phyloP scores from a whole-genome alignment of 1,140 invertebrate genomes.

The Homalodisca vitripennis region DNA sequence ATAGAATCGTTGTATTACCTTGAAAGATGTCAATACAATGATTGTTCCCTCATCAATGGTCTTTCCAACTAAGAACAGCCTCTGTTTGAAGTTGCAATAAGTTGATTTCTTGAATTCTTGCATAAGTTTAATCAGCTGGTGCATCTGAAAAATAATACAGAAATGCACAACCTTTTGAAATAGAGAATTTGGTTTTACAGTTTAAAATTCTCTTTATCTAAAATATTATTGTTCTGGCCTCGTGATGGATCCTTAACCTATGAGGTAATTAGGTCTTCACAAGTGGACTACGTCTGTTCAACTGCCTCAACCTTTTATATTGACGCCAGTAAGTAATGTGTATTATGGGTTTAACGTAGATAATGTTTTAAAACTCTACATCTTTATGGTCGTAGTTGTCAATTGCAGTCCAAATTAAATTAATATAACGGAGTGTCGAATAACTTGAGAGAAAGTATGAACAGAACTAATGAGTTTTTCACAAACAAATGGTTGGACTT shows the following conservation, averaged over 20 bases:
- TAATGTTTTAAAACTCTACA: too few species aligned
- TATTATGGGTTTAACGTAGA: too few species aligned
- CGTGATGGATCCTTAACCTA: background rate
- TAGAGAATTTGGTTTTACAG: background rate
- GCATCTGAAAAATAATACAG: background rate
- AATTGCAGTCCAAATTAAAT: too few species aligned
- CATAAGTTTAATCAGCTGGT: constrained; percentile 16
- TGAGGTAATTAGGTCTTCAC: background rate
- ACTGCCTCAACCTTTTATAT: background rate
- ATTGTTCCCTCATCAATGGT: background rate
- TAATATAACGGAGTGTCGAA: too few species aligned
- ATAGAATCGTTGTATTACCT: too few species aligned
- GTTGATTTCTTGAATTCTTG: constrained; percentile 3
- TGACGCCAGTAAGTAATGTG: background rate
- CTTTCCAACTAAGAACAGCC: background rate
- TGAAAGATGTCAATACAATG: constrained; percentile 3
- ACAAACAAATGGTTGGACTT: too few species aligned
- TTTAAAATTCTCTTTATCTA: background rate
- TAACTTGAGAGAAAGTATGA: too few species aligned
- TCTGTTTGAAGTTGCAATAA: constrained; percentile 19
- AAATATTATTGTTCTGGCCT: background rate
- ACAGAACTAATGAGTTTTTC: too few species aligned
- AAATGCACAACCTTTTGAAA: background rate
- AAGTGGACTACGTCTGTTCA: background rate
- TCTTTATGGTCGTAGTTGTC: too few species aligned